These are phyloP conservation scores for Campaea margaritaria DNA, from an alignment of 2,888 invertebrate genomes.

Conservation along the genomic window DNA sequence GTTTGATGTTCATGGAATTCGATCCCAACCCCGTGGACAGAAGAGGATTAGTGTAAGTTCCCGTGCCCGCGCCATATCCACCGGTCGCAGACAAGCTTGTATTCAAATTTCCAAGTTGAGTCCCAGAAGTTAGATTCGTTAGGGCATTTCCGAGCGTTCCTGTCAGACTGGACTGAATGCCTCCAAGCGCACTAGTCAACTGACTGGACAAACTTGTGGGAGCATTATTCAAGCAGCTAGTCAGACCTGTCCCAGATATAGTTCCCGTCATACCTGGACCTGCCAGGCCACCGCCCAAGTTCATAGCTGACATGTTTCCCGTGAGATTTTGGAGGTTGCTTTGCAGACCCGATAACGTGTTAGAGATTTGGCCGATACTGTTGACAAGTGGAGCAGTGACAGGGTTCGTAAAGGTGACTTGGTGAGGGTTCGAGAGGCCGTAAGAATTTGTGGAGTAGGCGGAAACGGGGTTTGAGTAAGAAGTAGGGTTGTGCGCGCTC, in stretches of 20 bases:
- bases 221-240: constrained; percentile 76
- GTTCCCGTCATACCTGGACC: constrained; percentile 80
- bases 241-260: constrained; percentile 78
- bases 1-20: constrained; percentile 86
- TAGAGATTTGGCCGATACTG: constrained; percentile 81
- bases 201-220: constrained; percentile 77
- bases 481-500: constrained; percentile 80
- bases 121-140: constrained; percentile 71
- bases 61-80: constrained; percentile 71
- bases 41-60: constrained; percentile 88
- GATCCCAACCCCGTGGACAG: constrained; percentile 85
- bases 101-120: constrained; percentile 74
- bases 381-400: constrained; percentile 80
- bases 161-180: constrained; percentile 73
- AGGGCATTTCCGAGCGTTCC: constrained; percentile 76
- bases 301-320: constrained; percentile 75
- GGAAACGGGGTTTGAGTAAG: constrained; percentile 82
- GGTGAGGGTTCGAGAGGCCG: constrained; percentile 78
- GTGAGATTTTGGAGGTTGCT: constrained; percentile 78
- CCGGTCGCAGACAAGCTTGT: constrained; percentile 72
- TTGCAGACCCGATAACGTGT: constrained; percentile 78
- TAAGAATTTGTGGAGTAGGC: constrained; percentile 78
- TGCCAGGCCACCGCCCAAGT: constrained; percentile 72
- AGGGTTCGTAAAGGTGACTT: constrained; percentile 82
- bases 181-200: constrained; percentile 72